Percentiles rank a stretch among this genome's conserved stretches.
Evolutionary conservation across 30 jellyfish, hydroid and myxozoan genomes (phyloP).

Genomic region (Pseudorhiza aurosa): DNA sequence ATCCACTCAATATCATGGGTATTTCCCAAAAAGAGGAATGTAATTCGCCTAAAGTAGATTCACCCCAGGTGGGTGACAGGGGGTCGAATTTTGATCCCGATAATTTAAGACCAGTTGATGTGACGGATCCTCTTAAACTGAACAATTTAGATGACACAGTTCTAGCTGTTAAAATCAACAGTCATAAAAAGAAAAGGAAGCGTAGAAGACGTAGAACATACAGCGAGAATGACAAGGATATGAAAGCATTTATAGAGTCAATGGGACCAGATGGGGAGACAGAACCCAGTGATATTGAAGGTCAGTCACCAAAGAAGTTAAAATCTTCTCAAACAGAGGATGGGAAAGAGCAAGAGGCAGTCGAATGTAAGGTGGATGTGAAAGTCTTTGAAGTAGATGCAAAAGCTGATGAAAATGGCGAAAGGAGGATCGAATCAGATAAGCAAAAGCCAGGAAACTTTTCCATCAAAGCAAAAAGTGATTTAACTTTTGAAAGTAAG

Average conservation of each 20-base stretch:
- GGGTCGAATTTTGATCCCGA: slow-evolving; percentile 71
- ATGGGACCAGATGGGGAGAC: slow-evolving; percentile 39
- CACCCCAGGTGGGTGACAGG: slow-evolving; percentile 73
- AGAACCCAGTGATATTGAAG: slow-evolving; percentile 48
- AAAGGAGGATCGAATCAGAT: background rate
- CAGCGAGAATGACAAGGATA: slow-evolving; percentile 49
- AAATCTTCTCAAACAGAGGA: background rate
- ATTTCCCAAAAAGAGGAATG: slow-evolving; percentile 42
- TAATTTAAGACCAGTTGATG: slow-evolving; percentile 77
- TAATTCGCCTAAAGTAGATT: slow-evolving; percentile 64
- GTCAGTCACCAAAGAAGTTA: slow-evolving; percentile 5
- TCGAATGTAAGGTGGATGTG: background rate
- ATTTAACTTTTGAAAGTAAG: background rate
- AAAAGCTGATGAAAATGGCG: background rate
- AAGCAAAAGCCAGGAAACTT: background rate
- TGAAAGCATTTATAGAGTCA: background rate
- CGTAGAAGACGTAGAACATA: slow-evolving; percentile 69
- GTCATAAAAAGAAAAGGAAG: slow-evolving; percentile 68
- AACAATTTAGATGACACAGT: slow-evolving; percentile 78
- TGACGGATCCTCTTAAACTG: slow-evolving; percentile 82
- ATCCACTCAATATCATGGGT: slow-evolving; percentile 60
- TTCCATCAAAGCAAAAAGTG: background rate
- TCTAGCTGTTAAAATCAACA: slow-evolving; percentile 47
- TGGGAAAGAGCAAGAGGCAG: background rate
- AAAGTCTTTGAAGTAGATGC: background rate